Evolutionary conservation across 1,140 invertebrate genomes (phyloP).

Genomic region (Euglossa dilemma): DNA sequence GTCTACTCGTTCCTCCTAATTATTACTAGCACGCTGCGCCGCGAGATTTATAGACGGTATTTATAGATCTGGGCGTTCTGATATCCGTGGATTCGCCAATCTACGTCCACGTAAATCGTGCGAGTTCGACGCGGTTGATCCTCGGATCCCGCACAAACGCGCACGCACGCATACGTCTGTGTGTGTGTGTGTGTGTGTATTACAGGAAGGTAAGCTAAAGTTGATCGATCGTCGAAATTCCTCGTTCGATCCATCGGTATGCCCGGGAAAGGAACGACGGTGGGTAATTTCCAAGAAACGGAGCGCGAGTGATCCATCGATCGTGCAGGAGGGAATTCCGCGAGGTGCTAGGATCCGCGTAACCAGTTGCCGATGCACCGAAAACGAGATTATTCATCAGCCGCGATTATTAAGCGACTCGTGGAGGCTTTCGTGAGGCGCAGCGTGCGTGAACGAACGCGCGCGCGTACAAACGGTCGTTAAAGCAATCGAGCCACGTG

Average conservation of each 20-base stretch:
- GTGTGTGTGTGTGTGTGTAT: too few relatives aligned
- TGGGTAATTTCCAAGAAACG: neutral
- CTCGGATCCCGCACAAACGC: neutral
- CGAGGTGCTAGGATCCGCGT: neutral
- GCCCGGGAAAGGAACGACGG: neutral
- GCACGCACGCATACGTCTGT: too few relatives aligned
- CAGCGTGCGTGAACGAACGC: constrained; percentile 40
- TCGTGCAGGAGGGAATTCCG: neutral
- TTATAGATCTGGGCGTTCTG: constrained; percentile 22
- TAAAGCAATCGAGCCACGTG: constrained; percentile 52
- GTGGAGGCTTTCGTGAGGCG: constrained; percentile 19
- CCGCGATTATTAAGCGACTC: constrained; percentile 28
- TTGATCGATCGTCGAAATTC: neutral
- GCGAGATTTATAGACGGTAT: constrained; percentile 40
- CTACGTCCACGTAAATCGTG: neutral
- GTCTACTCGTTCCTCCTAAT: constrained; percentile 30
- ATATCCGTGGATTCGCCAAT: constrained; percentile 38
- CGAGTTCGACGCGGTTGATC: neutral
- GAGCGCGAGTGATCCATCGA: neutral
- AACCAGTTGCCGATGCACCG: neutral
- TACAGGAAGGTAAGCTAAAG: neutral
- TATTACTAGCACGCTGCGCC: constrained; percentile 18
- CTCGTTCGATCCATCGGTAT: neutral
- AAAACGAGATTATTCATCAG: constrained; percentile 30
- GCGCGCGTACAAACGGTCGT: constrained; percentile 53